Evolutionary conservation across 2,888 invertebrate genomes (phyloP), one percentile per base, ranked within the genome.

Genomic region (Perithous albicinctus): DNA sequence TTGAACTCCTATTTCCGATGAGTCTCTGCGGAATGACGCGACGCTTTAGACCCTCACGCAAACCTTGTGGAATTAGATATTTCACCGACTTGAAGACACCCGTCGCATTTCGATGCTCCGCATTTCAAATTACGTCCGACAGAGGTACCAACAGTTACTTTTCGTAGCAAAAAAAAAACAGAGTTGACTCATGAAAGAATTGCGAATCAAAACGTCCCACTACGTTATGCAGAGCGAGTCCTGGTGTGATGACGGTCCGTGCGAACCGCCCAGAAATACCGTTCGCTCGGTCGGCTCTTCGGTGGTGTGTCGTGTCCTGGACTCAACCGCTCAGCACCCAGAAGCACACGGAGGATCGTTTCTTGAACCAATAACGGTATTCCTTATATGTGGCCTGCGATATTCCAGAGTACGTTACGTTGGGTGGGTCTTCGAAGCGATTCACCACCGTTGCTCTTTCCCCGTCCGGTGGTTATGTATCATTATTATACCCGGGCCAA

Each of bases 351-450:
- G 23, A 48, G 26, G 1, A 72, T 38, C 56, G 23, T 63, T 51
- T 23, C 67, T 70, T 75, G 83, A 82, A 85, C 64, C 64, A 75
- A 81, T 87, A 87, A 87, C 87, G 87, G 87, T 84, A 56, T 12
- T 72, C 26, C 66, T 56, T 46, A 35, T 46, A 35, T 64, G 59
- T 73, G 48, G 38, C 48, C 41, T 61, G 29, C 26, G 29, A 67
- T 73, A 56, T 59, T 78, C 32, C 72, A 10, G 15, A 43, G 15
- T 15, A 18, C 29, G 38, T 70, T 56, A 29, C 20, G 38, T 61
- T 18, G 20, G 35, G 12, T 43, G 12, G 43, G 43, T 46, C 59
- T 59, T 59, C 43, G 18, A 56, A 56, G 15, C 56, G 56, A 56
- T 56, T 56, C 32, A 43, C 46, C 32, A 59, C 59, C 72, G 70